phyloP scores from a whole-genome alignment of 2,888 invertebrate genomes.

The Parnassius glacialis region DNA sequence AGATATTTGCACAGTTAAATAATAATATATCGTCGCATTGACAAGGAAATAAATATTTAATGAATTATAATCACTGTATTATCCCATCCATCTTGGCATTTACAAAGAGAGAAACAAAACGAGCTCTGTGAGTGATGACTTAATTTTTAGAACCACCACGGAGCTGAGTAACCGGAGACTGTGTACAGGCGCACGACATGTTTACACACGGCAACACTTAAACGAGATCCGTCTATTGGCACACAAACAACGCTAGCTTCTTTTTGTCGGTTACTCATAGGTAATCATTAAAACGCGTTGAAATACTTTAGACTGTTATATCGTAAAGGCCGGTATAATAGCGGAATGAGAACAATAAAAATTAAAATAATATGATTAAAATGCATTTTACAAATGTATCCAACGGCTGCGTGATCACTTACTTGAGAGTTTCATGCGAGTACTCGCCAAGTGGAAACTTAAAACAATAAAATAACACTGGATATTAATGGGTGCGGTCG shows the following conservation, averaged over 20 bases:
- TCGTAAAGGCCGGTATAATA: too few relatives aligned
- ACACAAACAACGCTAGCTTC: slow-evolving; percentile 1
- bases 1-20: too few relatives aligned
- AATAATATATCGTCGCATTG: too few relatives aligned
- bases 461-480: too few relatives aligned
- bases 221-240: neutral
- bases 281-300: neutral
- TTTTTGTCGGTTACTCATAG: neutral
- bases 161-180: slow-evolving; percentile 60
- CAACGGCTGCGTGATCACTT: too few relatives aligned
- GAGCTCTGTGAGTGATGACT: slow-evolving; percentile 74
- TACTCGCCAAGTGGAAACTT: too few relatives aligned
- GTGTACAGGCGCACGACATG: slow-evolving; percentile 39
- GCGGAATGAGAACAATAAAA: too few relatives aligned
- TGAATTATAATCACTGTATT: slow-evolving; percentile 40
- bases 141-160: slow-evolving; percentile 76
- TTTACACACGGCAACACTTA: slow-evolving; percentile 23
- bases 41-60: neutral
- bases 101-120: slow-evolving; percentile 58
- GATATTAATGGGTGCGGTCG: too few relatives aligned
- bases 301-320: too few relatives aligned
- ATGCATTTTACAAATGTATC: too few relatives aligned
- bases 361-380: too few relatives aligned
- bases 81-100: slow-evolving; percentile 57
- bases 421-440: too few relatives aligned